Evolutionary conservation across 92 coral and sea anemone genomes (phyloP).

Genomic region (Actinostola sp.): DNA sequence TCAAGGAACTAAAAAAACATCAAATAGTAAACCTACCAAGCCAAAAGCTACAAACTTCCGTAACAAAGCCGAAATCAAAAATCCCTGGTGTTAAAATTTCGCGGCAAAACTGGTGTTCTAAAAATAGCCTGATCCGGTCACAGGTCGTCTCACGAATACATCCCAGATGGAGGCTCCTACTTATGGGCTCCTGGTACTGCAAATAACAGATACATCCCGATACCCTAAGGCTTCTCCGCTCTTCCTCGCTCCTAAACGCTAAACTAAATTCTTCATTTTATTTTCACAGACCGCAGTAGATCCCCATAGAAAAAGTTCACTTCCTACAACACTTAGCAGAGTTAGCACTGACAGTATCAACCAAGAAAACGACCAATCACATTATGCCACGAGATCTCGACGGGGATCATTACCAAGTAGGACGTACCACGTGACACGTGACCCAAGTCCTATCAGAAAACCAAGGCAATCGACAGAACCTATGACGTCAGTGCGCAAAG

Average conservation of each 20-base stretch:
- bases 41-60: too few species aligned
- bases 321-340: neutral
- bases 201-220: too few species aligned
- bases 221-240: too few species aligned
- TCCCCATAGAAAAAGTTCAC: neutral
- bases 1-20: too few species aligned
- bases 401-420: slow-evolving; percentile 13
- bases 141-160: too few species aligned
- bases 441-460: slow-evolving; percentile 25
- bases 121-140: too few species aligned
- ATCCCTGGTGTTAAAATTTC: too few species aligned
- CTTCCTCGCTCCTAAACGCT: neutral
- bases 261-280: neutral
- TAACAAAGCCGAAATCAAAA: too few species aligned
- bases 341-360: neutral
- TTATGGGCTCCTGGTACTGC: too few species aligned
- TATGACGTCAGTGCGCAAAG: slow-evolving; percentile 2
- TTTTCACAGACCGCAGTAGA: neutral
- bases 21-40: too few species aligned
- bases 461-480: slow-evolving; percentile 31
- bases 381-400: neutral
- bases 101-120: too few species aligned
- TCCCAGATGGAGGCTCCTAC: too few species aligned
- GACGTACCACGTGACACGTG: slow-evolving; percentile 21
- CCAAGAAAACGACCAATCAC: neutral